Evolutionary conservation across 2,113 vertebrate genomes (phyloP).

Genomic region (Ovis aries): ARS-UI_Ramb_v3.0 NC_056070.1:54257001-54257500

Average conservation of each 20-base stretch:
- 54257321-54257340: neutral
- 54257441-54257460: neutral
- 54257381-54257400: neutral
- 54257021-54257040: neutral
- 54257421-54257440: neutral
- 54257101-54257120: conserved; percentile 99
- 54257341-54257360: neutral
- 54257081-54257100: conserved; percentile 93
- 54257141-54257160: conserved; percentile 98
- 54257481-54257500: neutral
- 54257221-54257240: neutral
- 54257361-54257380: neutral
- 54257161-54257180: conserved; percentile 98
- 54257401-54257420: neutral
- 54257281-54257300: neutral
- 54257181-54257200: conserved; percentile 99
- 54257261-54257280: neutral
- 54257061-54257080: conserved; percentile 46
- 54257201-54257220: neutral
- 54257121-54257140: conserved; percentile 99
- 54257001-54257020: conserved; percentile 1
- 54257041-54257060: neutral
- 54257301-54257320: neutral
- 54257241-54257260: neutral
- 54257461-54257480: neutral